Evolutionary conservation across 2,888 invertebrate species (phyloP), one percentile per base, ranked within the genome.

Genomic region (Lithophane leautieri): DNA sequence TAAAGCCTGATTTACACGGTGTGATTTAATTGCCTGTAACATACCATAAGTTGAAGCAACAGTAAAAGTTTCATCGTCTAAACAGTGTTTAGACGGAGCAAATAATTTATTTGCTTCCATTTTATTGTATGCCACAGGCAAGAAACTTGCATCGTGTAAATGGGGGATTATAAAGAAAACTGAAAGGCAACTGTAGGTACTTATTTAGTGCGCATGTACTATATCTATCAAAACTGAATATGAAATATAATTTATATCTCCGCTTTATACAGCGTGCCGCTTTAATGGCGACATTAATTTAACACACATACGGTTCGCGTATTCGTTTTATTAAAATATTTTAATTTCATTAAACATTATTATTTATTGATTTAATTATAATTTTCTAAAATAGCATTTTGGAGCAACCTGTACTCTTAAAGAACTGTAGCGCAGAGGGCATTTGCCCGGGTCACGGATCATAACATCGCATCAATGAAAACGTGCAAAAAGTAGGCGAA

Each of bases 171-270:
- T 47, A 68, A 52, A 56, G 7, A 61, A 54, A 70, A 69, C 28
- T 52, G 34, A 68, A 68, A 61, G 47, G 40, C 34, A 65, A 60
- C 34, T 78, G 34, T 54, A 47, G 65, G 52, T 81, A 70, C n/a
- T 25, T 70, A 28, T 79, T 79, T 63, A 72, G 28, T 52, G 34
- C 60, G 42, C 40, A 44, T 44, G 42, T 60, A 70, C 65, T 84
- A 76, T 72, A 62, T 40, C 66, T 73, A 76, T 73, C 34, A 79
- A 76, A 87, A 78, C 72, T 71, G 77, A 79, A 81, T 71, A 78
- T 56, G 42, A 66, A 56, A 67, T 44, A 82, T 44, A 58, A 42
- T 65, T 60, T 68, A 65, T 52, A 67, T 44, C 4, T 47, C n/a
- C 19, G 63, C 11, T 72, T 79, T 67, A 60, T 54, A 50, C 63